phyloP scores from a whole-genome alignment of 2,113 vertebrate species.

The Prolemur simus region DNA sequence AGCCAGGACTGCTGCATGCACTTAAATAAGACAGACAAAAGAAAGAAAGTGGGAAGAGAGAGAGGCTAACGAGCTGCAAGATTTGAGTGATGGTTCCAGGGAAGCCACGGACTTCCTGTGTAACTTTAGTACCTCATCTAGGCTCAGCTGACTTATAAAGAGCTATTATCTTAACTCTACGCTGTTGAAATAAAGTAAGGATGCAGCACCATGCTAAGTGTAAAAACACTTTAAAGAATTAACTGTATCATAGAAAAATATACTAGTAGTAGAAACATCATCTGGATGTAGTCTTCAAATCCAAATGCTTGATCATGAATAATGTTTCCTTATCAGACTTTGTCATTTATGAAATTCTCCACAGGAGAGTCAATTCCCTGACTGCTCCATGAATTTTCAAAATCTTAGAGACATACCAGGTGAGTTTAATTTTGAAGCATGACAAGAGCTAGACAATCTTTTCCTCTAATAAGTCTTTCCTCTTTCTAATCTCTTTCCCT shows the following conservation, averaged over 20 bases:
- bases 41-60: background rate
- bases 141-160: background rate
- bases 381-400: background rate
- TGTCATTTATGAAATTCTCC: slow-evolving; percentile 42
- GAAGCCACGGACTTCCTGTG: background rate
- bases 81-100: background rate
- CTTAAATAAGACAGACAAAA: background rate
- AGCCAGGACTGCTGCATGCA: background rate
- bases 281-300: background rate
- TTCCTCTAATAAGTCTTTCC: background rate
- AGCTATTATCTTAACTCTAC: background rate
- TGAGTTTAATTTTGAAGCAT: slow-evolving; percentile 19
- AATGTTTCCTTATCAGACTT: background rate
- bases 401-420: background rate
- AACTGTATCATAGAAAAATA: background rate
- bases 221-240: background rate
- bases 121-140: background rate
- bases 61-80: background rate
- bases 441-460: background rate
- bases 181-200: background rate
- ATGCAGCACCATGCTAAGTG: background rate
- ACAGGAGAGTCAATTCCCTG: background rate
- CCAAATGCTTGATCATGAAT: background rate
- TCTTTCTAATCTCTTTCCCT: background rate
- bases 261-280: background rate